These are phyloP conservation scores for Calephelis nemesis DNA, from an alignment of 1,140 invertebrate species.

Conservation along the genomic window DNA sequence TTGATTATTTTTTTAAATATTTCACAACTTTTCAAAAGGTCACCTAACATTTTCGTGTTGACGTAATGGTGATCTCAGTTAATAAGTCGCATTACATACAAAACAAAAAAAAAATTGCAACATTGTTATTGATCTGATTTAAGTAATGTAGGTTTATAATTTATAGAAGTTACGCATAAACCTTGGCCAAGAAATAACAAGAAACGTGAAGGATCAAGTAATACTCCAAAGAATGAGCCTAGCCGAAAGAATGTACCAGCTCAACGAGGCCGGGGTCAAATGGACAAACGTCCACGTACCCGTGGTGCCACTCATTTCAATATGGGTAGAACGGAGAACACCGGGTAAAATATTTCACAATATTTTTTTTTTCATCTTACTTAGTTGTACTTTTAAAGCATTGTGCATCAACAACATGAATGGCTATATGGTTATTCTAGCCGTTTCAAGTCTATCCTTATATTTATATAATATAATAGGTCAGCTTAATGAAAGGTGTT, in stretches of 20 bases:
- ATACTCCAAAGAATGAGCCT: constrained; percentile 81
- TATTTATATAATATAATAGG: no score
- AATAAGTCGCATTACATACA: no score
- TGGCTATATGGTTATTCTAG: no score
- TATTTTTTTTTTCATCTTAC: no score
- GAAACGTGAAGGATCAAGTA: constrained; percentile 82
- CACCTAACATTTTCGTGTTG: constrained; percentile 29
- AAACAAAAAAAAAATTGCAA: no score
- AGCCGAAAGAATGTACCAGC: constrained; percentile 54
- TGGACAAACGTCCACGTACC: constrained; percentile 88
- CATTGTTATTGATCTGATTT: no score
- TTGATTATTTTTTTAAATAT: neutral
- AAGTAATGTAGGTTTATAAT: neutral
- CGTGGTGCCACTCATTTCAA: constrained; percentile 81
- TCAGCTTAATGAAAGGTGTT: no score
- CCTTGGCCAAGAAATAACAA: constrained; percentile 82
- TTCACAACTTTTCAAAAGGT: constrained; percentile 35
- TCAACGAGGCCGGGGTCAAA: constrained; percentile 61
- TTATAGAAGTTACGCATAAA: constrained; percentile 76
- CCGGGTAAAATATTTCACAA: constrained; percentile 75
- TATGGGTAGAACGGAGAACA: constrained; percentile 85
- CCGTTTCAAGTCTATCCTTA: no score
- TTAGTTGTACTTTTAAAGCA: no score
- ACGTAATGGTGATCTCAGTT: constrained; percentile 24
- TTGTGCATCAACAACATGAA: no score